Base-by-base conservation (phyloP, 2,797 vertebrate genomes). In the Euthynnus affinis region DNA sequence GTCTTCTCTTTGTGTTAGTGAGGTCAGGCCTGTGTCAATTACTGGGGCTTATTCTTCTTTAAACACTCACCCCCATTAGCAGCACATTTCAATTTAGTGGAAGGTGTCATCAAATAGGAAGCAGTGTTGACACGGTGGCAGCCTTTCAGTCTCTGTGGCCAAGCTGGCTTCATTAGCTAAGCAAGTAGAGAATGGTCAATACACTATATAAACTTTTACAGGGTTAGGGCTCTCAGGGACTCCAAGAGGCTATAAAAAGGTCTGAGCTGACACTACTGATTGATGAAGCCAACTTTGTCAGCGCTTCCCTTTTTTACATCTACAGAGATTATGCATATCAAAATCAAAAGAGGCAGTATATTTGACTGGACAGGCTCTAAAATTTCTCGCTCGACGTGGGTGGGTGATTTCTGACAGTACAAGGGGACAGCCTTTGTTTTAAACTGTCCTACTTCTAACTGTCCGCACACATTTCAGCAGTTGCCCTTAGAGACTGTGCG, bases 31-130 rank as follows among this genome's bases (percentile, higher is more conserved):
- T 84, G 82, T 51, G 44, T 82, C 68, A 84, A 91, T 94, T 91
- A 90, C 92, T 85, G 4, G n/a, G 80, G 55, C 93, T 93, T 80
- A 89, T 94, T 94, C 92, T 83, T 67, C 85, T 91, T 91, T 91
- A 94, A 96, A 95, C 93, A 87, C 91, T 93, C 91, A 57, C 79
- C 89, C 60, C 89, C 73, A 86, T 90, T 93, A 84, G 88, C 89
- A 85, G 87, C 58, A 84, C 91, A 91, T 95, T 95, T 92, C 90
- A 92, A 90, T 95, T 91, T 92, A 88, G 90, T 77, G 75, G 29
- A 88, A 96, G 94, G 95, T 95, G 95, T 95, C 85, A 80, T 94
- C 88, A 87, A 91, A 91, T 66, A 86, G 88, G 91, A 91, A 83
- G 81, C 80, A 81, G 68, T 93, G 94, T 90, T 95, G 94, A 95